These are phyloP conservation scores for Epinotia demarniana DNA, from an alignment of 2,888 invertebrate species.

Conservation along the genomic window DNA sequence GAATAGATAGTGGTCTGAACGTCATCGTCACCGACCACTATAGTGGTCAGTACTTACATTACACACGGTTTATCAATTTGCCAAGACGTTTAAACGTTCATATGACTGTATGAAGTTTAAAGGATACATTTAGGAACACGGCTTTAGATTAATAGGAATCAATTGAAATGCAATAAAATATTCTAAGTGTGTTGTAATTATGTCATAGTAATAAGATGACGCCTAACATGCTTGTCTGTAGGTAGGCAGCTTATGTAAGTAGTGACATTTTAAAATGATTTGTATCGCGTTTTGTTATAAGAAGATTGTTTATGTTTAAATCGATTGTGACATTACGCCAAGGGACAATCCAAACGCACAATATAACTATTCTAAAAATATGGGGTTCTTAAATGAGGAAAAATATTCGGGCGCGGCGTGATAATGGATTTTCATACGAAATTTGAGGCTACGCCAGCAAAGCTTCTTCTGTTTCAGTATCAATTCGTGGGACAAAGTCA, in stretches of 20 bases:
- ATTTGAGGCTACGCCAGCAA: no score
- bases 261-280: background rate
- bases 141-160: constrained; percentile 40
- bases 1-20: no score
- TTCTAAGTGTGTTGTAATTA: constrained; percentile 15
- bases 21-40: background rate
- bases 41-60: background rate
- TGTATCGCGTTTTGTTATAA: background rate
- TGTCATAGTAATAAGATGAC: constrained; percentile 2
- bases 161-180: constrained; percentile 42
- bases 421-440: no score
- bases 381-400: background rate
- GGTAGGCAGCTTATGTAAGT: background rate
- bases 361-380: background rate
- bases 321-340: background rate
- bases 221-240: constrained; percentile 33
- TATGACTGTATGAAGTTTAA: background rate
- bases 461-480: no score
- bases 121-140: background rate
- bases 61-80: background rate
- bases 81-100: background rate
- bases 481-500: no score
- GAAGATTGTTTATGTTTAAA: background rate
- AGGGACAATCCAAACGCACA: background rate
- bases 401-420: no score